Percentiles rank a stretch among this genome's conserved stretches.
These are phyloP conservation scores for Achatina immaculata DNA, from an alignment of 1,140 invertebrate species.

Conservation along the genomic window DNA sequence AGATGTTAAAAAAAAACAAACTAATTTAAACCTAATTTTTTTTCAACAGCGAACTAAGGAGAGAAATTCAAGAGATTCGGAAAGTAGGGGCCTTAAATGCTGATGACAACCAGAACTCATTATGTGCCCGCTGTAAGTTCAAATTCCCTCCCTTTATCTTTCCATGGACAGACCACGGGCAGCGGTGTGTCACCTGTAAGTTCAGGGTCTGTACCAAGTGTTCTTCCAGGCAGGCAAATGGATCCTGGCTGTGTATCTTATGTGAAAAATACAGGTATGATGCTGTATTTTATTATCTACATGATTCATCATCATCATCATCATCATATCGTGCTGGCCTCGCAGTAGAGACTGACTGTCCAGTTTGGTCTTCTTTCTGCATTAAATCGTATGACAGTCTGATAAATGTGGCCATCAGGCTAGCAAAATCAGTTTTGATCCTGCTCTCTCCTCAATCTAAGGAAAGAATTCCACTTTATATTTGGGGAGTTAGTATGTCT, in stretches of 20 bases:
- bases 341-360: background rate
- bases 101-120: constrained; percentile 21
- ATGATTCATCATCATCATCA: too few species aligned
- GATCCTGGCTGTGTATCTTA: background rate
- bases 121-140: constrained; percentile 27
- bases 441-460: too few species aligned
- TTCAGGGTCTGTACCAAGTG: constrained; percentile 18
- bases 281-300: background rate
- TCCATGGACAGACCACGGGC: background rate
- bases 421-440: too few species aligned
- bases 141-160: background rate
- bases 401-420: too few species aligned
- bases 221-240: background rate
- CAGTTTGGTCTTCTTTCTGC: background rate
- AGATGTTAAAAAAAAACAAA: background rate
- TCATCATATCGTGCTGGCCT: too few species aligned
- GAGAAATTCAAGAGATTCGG: constrained; percentile 29
- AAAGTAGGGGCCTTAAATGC: background rate
- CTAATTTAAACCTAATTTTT: background rate
- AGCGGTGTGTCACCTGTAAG: constrained; percentile 18
- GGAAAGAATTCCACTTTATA: too few species aligned
- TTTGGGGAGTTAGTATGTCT: too few species aligned
- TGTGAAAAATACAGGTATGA: constrained; percentile 23
- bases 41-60: constrained; percentile 3
- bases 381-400: background rate